phyloP scores from a whole-genome alignment of 1,140 invertebrate species.

The Hyles vespertilio region DNA sequence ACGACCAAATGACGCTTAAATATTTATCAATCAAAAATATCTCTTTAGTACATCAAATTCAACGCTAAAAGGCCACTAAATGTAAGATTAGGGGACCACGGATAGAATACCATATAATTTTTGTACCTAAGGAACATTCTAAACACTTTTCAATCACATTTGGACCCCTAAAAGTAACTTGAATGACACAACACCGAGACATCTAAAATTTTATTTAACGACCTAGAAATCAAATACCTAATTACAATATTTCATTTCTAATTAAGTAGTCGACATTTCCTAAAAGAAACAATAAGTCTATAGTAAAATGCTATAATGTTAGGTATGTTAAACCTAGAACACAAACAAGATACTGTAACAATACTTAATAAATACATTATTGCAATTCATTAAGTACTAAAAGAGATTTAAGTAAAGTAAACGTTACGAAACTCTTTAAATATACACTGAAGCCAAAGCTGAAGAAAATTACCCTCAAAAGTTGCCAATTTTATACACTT shows the following conservation, averaged over 20 bases:
- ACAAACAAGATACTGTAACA: constrained; percentile 32
- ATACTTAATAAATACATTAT: constrained; percentile 35
- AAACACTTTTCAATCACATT: constrained; percentile 2
- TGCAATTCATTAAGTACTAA: constrained; percentile 48
- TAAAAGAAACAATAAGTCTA: constrained; percentile 22
- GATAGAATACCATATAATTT: neutral
- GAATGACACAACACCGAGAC: constrained; percentile 50
- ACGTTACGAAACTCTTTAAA: no score
- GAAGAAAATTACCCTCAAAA: neutral
- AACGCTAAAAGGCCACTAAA: constrained; percentile 32
- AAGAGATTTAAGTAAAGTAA: no score
- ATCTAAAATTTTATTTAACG: constrained; percentile 31
- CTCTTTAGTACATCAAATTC: constrained; percentile 27
- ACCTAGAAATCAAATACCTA: constrained; percentile 24
- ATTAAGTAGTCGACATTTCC: constrained; percentile 7
- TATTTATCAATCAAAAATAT: constrained; percentile 27
- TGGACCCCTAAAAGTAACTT: constrained; percentile 1
- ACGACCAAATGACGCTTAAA: constrained; percentile 24
- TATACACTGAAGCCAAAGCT: neutral
- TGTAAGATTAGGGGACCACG: constrained; percentile 22
- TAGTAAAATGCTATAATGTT: constrained; percentile 31
- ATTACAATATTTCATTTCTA: constrained; percentile 11
- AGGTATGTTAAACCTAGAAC: constrained; percentile 28
- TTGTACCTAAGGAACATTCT: constrained; percentile 2
- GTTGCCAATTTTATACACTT: neutral